Percentiles rank a stretch among this genome's conserved stretches.
Conservation (phyloP, 2,888 invertebrate genomes). For the Chrysolina haemoptera region DNA sequence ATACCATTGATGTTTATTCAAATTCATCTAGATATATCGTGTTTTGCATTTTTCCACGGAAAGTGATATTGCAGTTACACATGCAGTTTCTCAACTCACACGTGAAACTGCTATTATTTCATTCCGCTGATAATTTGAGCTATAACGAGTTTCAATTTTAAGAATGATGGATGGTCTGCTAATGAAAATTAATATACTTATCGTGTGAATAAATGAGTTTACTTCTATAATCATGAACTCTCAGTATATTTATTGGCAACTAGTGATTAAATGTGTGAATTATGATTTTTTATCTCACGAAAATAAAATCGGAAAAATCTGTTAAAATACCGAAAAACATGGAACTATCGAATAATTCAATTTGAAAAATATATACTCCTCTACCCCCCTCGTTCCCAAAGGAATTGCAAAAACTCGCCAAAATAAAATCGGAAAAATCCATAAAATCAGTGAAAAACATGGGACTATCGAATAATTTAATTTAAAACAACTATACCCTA, state of each 20-base stretch:
- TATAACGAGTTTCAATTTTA: conserved; percentile 14
- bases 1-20: too few species aligned
- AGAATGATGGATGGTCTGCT: conserved; percentile 3
- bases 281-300: too few species aligned
- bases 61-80: neutral
- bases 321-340: too few species aligned
- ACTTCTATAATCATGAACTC: neutral
- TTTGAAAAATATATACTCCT: too few species aligned
- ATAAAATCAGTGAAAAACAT: too few species aligned
- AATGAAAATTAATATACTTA: conserved; percentile 9
- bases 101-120: conserved; percentile 16
- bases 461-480: too few species aligned
- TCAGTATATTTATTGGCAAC: neutral
- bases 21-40: neutral
- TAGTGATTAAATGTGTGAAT: neutral
- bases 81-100: conserved; percentile 5
- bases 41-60: neutral
- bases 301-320: too few species aligned
- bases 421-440: too few species aligned
- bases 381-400: too few species aligned
- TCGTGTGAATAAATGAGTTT: neutral
- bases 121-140: neutral
- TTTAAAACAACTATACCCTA: too few species aligned
- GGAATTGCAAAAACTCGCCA: too few species aligned
- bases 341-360: too few species aligned